A percentile compares a stretch with the other conserved stretches of the same genome.
phyloP scores from a whole-genome alignment of 2,113 vertebrate species.

The Taurulus bubalis region DNA sequence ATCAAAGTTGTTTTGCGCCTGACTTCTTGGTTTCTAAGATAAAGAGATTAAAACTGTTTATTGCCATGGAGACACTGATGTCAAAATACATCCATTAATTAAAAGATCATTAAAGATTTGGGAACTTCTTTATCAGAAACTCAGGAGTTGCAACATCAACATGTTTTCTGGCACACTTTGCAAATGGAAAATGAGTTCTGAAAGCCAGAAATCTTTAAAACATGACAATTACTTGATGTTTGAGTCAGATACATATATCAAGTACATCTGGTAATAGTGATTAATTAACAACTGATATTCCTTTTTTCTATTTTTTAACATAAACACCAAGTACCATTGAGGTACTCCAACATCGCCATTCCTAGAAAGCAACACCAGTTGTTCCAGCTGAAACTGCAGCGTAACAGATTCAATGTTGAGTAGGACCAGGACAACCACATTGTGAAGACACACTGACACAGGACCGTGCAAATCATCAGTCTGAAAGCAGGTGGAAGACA shows the following conservation, averaged over 20 bases:
- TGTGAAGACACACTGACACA: constrained; percentile 12
- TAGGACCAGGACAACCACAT: neutral
- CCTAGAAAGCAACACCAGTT: neutral
- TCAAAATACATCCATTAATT: constrained; percentile 24
- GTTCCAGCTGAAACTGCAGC: constrained; percentile 25
- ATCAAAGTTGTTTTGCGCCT: neutral
- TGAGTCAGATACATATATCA: neutral
- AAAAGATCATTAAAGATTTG: constrained; percentile 15
- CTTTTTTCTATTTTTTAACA: neutral
- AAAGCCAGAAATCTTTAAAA: constrained; percentile 29
- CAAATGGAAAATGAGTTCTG: constrained; percentile 30
- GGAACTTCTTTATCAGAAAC: constrained; percentile 22
- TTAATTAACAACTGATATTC: neutral
- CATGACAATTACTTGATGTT: constrained; percentile 9
- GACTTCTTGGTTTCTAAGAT: neutral
- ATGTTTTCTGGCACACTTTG: constrained; percentile 15
- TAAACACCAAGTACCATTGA: neutral
- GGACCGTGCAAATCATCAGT: constrained; percentile 48
- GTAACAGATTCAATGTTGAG: constrained; percentile 44
- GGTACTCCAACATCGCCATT: neutral
- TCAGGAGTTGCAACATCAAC: constrained; percentile 35
- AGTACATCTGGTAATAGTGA: neutral
- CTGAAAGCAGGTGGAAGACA: constrained; percentile 59
- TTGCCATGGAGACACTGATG: constrained; percentile 4
- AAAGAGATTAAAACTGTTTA: neutral